Percentiles rank a stretch among this genome's conserved stretches.
Conservation (phyloP, 1,140 invertebrate species). For the Papilio polytes region DNA sequence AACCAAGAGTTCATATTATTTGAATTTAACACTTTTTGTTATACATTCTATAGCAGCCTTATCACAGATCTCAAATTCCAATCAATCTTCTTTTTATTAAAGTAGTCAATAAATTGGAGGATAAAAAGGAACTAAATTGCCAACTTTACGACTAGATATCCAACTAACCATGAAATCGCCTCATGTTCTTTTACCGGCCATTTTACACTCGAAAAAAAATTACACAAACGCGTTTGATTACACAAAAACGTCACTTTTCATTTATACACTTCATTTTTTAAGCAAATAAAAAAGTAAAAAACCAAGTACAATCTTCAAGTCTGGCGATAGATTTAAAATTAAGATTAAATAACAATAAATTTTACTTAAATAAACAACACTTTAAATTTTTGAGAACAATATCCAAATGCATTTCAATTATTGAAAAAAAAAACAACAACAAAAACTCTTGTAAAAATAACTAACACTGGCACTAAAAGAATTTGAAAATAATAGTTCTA, state of each 20-base stretch:
- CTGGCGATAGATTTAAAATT: neutral
- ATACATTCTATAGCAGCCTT: too few species aligned
- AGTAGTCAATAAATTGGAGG: too few species aligned
- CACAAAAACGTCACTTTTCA: conserved; percentile 62
- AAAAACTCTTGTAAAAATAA: neutral
- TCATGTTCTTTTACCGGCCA: conserved; percentile 77
- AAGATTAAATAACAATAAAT: neutral
- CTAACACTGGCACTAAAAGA: neutral
- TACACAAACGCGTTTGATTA: conserved; percentile 63
- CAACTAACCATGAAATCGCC: conserved; percentile 81
- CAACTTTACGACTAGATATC: conserved; percentile 26
- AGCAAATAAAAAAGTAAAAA: conserved; percentile 48
- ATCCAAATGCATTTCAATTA: conserved; percentile 17
- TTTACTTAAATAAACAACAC: neutral
- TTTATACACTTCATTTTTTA: conserved; percentile 59
- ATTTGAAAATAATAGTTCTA: neutral
- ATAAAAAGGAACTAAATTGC: neutral
- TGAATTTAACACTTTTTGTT: too few species aligned
- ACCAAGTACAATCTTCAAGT: neutral
- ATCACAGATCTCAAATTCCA: too few species aligned
- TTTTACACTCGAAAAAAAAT: conserved; percentile 74
- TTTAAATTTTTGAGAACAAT: neutral
- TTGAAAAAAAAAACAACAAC: neutral
- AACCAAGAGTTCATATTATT: too few species aligned
- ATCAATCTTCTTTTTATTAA: too few species aligned